Conservation (phyloP, 1,140 invertebrate species). For the Plectrocnemia conspersa region DNA sequence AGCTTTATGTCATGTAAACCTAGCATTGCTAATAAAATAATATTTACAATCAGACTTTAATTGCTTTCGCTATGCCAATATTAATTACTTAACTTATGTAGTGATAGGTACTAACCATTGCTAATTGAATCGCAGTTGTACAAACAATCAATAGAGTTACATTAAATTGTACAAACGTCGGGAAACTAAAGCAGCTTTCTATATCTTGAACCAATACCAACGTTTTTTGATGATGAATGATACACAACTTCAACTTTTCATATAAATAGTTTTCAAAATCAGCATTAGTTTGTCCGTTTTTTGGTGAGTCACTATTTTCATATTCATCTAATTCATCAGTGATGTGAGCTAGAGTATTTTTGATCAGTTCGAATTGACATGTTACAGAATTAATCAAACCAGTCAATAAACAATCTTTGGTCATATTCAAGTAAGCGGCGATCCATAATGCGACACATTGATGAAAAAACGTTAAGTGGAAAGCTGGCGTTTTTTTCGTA, state of each 20-base stretch:
- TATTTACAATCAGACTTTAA: no score
- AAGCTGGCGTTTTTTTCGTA: constrained; percentile 44
- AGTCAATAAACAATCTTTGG: constrained; percentile 47
- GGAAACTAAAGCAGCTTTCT: constrained; percentile 46
- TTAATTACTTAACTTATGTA: no score
- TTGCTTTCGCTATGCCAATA: no score
- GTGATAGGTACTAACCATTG: no score
- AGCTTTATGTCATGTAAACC: no score
- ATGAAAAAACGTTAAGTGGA: constrained; percentile 47
- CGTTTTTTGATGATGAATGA: constrained; percentile 40
- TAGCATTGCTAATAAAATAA: no score
- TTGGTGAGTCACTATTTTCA: no score
- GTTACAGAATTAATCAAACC: constrained; percentile 47
- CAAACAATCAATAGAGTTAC: constrained; percentile 53
- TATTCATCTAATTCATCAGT: no score
- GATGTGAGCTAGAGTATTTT: constrained; percentile 31
- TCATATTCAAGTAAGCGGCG: constrained; percentile 46
- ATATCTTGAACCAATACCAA: constrained; percentile 40
- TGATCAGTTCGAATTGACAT: constrained; percentile 46
- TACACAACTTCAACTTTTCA: constrained; percentile 29
- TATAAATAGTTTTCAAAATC: no score
- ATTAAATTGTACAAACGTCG: constrained; percentile 48
- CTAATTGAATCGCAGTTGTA: constrained; percentile 49
- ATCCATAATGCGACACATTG: constrained; percentile 44
- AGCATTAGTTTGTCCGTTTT: no score